Conservation (phyloP, 2,888 invertebrate species). For the Mesorhabditis spiculigera region DNA sequence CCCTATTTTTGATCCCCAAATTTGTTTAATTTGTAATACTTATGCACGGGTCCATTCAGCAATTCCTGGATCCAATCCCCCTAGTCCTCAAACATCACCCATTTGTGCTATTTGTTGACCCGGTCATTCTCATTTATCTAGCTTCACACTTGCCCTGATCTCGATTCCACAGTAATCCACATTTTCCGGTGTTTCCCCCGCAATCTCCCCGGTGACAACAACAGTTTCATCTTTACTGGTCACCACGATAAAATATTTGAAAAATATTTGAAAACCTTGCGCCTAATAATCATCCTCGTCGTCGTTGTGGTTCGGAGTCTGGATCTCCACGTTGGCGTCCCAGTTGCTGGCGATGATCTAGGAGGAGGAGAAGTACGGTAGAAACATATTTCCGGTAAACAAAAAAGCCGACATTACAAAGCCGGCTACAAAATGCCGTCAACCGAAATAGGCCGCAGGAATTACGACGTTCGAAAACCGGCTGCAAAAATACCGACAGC, state of each 20-base stretch:
- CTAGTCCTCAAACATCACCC: too few species aligned
- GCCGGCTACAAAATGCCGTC: too few species aligned
- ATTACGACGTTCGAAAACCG: too few species aligned
- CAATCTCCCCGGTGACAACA: background rate
- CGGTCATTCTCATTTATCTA: background rate
- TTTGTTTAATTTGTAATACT: too few species aligned
- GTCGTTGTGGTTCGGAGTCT: background rate
- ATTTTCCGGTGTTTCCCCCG: background rate
- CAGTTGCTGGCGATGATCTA: constrained; percentile 4
- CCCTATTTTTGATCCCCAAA: too few species aligned
- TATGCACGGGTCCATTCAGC: too few species aligned
- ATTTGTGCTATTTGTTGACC: background rate
- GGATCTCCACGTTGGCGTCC: background rate
- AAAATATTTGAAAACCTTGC: background rate
- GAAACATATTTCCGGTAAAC: background rate
- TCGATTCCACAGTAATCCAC: background rate
- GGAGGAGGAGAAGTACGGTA: background rate
- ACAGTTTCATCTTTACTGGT: background rate
- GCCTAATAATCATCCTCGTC: background rate
- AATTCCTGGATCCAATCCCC: background rate
- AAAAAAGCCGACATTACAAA: too few species aligned
- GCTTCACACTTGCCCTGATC: background rate
- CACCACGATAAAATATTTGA: background rate
- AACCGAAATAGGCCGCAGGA: too few species aligned
- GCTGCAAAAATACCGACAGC: too few species aligned